These are phyloP conservation scores for Fundulus diaphanus DNA, from an alignment of 2,797 vertebrate species.

Conservation along the genomic window DNA sequence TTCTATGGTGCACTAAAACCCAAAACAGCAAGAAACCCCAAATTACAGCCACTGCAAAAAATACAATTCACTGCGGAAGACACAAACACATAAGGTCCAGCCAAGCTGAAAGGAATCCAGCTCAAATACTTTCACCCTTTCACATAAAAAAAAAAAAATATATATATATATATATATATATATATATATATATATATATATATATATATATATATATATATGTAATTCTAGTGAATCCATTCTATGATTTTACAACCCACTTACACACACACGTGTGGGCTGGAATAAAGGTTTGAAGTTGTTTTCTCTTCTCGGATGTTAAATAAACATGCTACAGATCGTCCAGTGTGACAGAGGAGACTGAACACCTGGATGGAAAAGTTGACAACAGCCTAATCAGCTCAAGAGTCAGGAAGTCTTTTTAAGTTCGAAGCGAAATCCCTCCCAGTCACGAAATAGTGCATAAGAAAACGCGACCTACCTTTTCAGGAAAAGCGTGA, in stretches of 20 bases:
- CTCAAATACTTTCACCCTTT: constrained; percentile 29
- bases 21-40: constrained; percentile 61
- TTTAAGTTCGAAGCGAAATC: constrained; percentile 37
- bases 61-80: constrained; percentile 51
- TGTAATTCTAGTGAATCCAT: constrained; percentile 69
- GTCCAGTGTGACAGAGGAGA: constrained; percentile 38
- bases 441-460: constrained; percentile 18
- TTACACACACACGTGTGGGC: constrained; percentile 40
- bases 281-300: constrained; percentile 67
- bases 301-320: constrained; percentile 53
- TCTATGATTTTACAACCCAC: constrained; percentile 42
- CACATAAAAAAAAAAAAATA: constrained; percentile 5
- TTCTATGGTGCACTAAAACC: constrained; percentile 47
- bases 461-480: constrained; percentile 56
- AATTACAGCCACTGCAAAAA: constrained; percentile 53
- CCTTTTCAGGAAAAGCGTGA: constrained; percentile 55
- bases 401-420: constrained; percentile 34
- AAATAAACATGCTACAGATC: constrained; percentile 30
- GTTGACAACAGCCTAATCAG: not conserved
- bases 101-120: constrained; percentile 20
- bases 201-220: too few relatives aligned
- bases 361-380: not conserved
- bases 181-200: too few relatives aligned
- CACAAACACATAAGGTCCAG: constrained; percentile 29
- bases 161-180: constrained; percentile 4